Conservation (phyloP, 1,140 invertebrate species). For the Neodiprion lecontei region DNA sequence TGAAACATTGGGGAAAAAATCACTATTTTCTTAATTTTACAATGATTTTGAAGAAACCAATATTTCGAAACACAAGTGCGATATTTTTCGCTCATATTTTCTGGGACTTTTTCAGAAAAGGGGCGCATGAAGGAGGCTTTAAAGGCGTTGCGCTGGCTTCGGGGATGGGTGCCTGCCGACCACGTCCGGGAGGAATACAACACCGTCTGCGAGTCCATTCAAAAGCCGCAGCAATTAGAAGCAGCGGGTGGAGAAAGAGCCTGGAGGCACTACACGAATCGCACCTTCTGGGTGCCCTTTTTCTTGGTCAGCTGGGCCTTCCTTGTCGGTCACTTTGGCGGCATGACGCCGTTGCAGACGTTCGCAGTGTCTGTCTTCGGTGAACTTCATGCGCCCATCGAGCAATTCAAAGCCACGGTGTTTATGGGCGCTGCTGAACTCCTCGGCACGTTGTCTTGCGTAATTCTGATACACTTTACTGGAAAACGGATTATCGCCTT, state of each 20-base stretch:
- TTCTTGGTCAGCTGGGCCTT: conserved; percentile 69
- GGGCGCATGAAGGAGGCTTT: conserved; percentile 66
- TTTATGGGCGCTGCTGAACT: conserved; percentile 73
- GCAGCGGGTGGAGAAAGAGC: conserved; percentile 23
- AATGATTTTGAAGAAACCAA: no score
- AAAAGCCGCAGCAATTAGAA: conserved; percentile 32
- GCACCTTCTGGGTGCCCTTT: conserved; percentile 70
- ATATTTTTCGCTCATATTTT: background rate
- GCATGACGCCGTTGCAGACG: conserved; percentile 74
- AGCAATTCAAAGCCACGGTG: conserved; percentile 76
- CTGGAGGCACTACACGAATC: conserved; percentile 58
- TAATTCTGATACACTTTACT: conserved; percentile 70
- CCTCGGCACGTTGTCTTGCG: conserved; percentile 68
- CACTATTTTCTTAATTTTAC: no score
- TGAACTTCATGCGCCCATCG: conserved; percentile 71
- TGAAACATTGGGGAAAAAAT: no score
- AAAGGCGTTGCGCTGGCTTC: conserved; percentile 67
- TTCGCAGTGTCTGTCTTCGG: conserved; percentile 77
- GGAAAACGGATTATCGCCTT: conserved; percentile 74
- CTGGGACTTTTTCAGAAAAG: conserved; percentile 56
- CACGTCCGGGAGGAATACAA: conserved; percentile 66
- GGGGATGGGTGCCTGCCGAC: conserved; percentile 68
- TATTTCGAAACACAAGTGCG: background rate
- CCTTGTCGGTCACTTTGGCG: conserved; percentile 75
- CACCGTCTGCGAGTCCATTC: conserved; percentile 59